Evolutionary conservation across 2,797 vertebrate genomes (phyloP), one percentile per base, ranked within the genome.

Genomic region (Zenarchopterus dispar): DNA sequence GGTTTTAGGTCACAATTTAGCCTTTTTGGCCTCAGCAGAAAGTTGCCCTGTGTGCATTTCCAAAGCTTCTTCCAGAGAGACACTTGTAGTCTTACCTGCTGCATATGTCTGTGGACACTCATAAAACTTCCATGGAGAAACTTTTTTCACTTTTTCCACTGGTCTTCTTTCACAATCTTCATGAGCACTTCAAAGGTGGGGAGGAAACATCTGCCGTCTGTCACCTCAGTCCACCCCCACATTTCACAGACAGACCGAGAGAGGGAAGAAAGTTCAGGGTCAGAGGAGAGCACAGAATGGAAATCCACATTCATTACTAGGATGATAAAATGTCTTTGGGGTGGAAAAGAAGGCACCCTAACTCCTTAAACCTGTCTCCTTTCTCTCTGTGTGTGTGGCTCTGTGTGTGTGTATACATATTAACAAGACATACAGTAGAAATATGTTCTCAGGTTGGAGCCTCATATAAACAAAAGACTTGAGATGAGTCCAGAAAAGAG

Each of bases 151-250:
- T 75, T 65, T 77, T 36, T 67, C 41, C 53, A 56, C 67, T 53
- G 46, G 53, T 72, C 58, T 1, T 46, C 68, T 65, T 67, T 59
- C 58, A 73, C 31, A 54, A 56, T 77, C 73, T 80, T 84, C 68
- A 84, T 68, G 58, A 67, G 62, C 63, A 54, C 75, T 86, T 84
- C 62, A 82, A 85, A 90, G 74, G 62, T n/a, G 28, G 24, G 69
- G 62, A 82, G 81, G 84, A 91, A 90, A 90, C 88, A 89, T 89
- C 84, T 89, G 89, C 74, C 80, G 78, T 56, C 41, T 61, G 62
- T 80, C 79, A 81, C 75, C 58, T 75, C 65, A 24, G 6, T 57
- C 75, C 87, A 48, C 84, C 88, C 82, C 77, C 88, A 73, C 78
- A 84, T 70, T 87, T 80, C 82, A 80, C 76, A 85, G 47, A 72